phyloP scores from a whole-genome alignment of 2,888 invertebrate species.

The Parascotia fuliginaria region DNA sequence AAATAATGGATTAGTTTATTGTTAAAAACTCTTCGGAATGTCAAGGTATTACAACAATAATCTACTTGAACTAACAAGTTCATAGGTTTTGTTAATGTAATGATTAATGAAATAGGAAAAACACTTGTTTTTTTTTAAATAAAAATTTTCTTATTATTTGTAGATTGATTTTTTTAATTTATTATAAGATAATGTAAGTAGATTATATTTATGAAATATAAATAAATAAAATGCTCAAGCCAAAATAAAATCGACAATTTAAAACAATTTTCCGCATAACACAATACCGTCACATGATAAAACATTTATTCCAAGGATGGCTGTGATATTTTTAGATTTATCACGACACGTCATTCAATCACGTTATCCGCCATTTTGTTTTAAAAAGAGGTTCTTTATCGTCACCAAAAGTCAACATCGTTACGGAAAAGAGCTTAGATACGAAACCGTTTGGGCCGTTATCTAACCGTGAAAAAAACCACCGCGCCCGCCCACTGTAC shows the following conservation, averaged over 20 bases:
- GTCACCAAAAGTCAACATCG: constrained; percentile 67
- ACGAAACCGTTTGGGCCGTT: constrained; percentile 71
- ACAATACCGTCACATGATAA: not conserved
- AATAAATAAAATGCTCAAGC: too few species aligned
- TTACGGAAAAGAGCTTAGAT: constrained; percentile 65
- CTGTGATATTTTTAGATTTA: constrained; percentile 21
- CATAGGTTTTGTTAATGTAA: not conserved
- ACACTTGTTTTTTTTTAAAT: not conserved
- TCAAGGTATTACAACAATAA: constrained; percentile 4
- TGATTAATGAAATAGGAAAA: not conserved
- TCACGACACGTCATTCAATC: constrained; percentile 15
- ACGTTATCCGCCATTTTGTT: constrained; percentile 40
- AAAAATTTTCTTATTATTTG: too few species aligned
- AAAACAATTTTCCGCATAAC: not conserved
- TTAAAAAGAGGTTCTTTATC: constrained; percentile 35
- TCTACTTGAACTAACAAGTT: constrained; percentile 3
- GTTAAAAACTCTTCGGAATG: constrained; percentile 11
- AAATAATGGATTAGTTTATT: constrained; percentile 38
- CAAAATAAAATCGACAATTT: not conserved
- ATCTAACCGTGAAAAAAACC: constrained; percentile 81
- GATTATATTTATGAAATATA: too few species aligned
- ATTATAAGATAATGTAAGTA: too few species aligned
- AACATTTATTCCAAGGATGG: constrained; percentile 11
- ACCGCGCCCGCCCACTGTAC: constrained; percentile 69
- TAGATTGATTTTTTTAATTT: too few species aligned